Evolutionary conservation across 2,888 invertebrate genomes (phyloP).

Genomic region (Hypena proboscidalis): DNA sequence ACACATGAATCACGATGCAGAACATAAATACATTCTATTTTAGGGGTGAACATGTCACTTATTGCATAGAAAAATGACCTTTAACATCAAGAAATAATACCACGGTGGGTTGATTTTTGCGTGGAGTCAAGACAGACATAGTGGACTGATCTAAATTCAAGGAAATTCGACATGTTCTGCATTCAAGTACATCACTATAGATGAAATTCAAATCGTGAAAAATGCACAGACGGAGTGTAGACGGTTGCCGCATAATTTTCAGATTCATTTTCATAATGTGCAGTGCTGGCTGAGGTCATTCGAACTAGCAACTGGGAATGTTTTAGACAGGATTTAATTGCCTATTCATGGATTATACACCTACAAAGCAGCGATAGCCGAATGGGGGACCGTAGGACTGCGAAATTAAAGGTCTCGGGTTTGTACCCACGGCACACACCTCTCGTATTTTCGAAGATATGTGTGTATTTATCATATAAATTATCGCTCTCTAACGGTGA

Average conservation of each 20-base stretch:
- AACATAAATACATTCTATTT: conserved; percentile 68
- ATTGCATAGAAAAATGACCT: conserved; percentile 46
- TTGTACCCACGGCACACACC: no score
- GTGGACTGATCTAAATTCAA: conserved; percentile 80
- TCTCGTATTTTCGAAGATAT: no score
- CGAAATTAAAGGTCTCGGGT: no score
- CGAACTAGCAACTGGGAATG: conserved; percentile 28
- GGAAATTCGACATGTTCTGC: conserved; percentile 81
- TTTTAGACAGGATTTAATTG: conserved; percentile 6
- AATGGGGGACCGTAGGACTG: no score
- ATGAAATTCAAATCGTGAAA: conserved; percentile 78
- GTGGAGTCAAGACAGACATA: conserved; percentile 57
- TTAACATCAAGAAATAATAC: conserved; percentile 19
- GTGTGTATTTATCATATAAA: no score
- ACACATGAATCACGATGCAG: conserved; percentile 81
- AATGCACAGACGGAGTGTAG: conserved; percentile 77
- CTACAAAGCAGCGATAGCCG: no score
- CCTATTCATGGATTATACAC: no score
- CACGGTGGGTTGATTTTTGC: conserved; percentile 43
- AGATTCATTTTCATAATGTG: conserved; percentile 83
- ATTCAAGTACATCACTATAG: conserved; percentile 75
- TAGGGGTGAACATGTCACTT: conserved; percentile 61
- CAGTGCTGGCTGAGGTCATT: conserved; percentile 77
- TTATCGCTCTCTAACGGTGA: no score
- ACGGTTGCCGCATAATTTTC: conserved; percentile 76